Base-by-base conservation (phyloP, 2,797 vertebrate genomes). In the Spizella passerina region DNA sequence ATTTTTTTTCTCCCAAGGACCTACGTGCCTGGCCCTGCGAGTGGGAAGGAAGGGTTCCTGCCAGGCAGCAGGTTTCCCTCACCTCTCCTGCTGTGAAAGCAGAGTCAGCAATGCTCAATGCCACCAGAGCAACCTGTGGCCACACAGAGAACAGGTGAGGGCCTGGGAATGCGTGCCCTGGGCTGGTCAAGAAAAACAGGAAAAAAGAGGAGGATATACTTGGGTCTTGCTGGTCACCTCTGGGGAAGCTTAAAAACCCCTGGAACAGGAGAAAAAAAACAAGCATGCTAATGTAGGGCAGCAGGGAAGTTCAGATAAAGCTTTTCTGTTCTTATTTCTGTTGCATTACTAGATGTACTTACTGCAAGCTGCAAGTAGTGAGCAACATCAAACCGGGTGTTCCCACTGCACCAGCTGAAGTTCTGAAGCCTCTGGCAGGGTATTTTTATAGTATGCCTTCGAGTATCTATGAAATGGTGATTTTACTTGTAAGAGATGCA, bases 271-370 rank as follows among this genome's bases (percentile, higher is more conserved):
- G 20, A 41, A 41, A 68, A 90, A 86, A 55, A 29, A 4, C 1
- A 3, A 56, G 24, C 2, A 7, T 30, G 27, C 9, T 29, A 27
- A 49, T 22, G 13, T 2, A 1, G 14, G 6, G 3, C 21, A 64
- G 26, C 29, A 49, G 11, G 26, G 23, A 90, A 79, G n/a, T 32
- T 55, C 53, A 55, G 22, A 55, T 22, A 55, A 55, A 55, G 6
- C 20, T 32, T 55, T 82, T 64, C 24, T 75, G 18, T 27, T 92
- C 29, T 65, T 43, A 68, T 41, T 73, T 86, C 38, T 60, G 0
- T 56, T 56, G n/a, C 1, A 1, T 19, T 50, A 78, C 18, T 24
- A 52, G 10, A 38, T 50, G 29, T 10, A 92, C 44, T 79, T 53
- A 39, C n/a, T n/a, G n/a, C 24, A 88, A 72, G 43, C 13, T 49